Evolutionary conservation across 1,140 invertebrate species (phyloP), one percentile per base, ranked within the genome.

Genomic region (Orius insidiosus): DNA sequence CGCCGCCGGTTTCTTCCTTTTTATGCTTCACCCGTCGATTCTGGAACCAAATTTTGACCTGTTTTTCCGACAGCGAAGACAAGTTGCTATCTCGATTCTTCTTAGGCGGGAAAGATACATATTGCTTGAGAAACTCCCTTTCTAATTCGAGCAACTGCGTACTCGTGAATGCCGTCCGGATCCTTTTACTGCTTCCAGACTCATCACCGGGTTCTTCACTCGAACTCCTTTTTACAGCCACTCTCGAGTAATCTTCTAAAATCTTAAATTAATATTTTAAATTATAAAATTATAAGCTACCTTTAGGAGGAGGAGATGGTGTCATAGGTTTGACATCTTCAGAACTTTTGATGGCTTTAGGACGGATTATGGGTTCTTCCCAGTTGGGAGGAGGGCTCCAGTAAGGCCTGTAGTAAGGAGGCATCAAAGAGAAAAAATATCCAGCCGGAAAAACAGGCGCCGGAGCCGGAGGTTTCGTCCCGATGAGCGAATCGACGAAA

Each of bases 11-110:
- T 38, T 50, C 49, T 63, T 90, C 87, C 62, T 96, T 97, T 75
- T 98, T 98, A 66, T 96, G 76, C 66, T 98, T 98, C 87, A 98
- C 97, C 63, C 93, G 76, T 56, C 93, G 73, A 71, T 97, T 97
- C 69, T 97, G 92, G 70, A 97, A 97, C 92, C 92, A 96, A 62
- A 96, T 97, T 76, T 97, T 97, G 60, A 97, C 95, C 69, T 97
- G 92, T 63, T 92, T 74, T 68, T 97, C 92, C 56, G 90, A 95
- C 54, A 97, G 74, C 89, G 92, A 49, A 96, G 75, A 54, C 88
- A 84, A 65, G 94, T 90, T 55, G 92, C 92, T 78, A 98, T 94
- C 70, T 98, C 93, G 68, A 98, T 96, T 65, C 93, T 77, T 71
- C 93, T 76, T 71, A 92, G 78, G 66, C 93, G 78, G 58, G 93